Conservation (phyloP, 2,888 invertebrate species). For the Ctenicera cuprea region DNA sequence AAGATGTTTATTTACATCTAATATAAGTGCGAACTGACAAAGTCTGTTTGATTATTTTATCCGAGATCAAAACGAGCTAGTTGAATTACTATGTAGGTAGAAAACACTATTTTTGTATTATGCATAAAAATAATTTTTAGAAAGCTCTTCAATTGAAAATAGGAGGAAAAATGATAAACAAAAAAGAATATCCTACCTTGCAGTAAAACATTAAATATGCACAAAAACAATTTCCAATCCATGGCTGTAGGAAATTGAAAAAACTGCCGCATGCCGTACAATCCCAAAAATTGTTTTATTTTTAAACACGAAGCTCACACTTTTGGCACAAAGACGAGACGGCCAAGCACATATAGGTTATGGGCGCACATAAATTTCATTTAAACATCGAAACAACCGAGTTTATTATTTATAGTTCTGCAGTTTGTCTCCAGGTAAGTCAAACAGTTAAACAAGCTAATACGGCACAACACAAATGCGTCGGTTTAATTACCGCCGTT, state of each 20-base stretch:
- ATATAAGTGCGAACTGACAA: slow-evolving; percentile 14
- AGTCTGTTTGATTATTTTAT: slow-evolving; percentile 2
- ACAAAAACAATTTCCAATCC: slow-evolving; percentile 61
- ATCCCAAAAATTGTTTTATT: slow-evolving; percentile 48
- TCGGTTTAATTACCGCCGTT: slow-evolving; percentile 32
- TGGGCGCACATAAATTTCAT: slow-evolving; percentile 28
- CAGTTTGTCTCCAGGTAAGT: slow-evolving; percentile 8
- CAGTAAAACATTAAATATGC: slow-evolving; percentile 58
- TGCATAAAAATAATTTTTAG: not conserved
- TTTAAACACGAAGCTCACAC: slow-evolving; percentile 50
- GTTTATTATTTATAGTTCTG: not conserved
- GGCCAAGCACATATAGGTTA: slow-evolving; percentile 37
- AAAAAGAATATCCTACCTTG: slow-evolving; percentile 56
- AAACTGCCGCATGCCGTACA: slow-evolving; percentile 47
- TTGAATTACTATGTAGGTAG: no score
- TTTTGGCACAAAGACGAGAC: slow-evolving; percentile 61
- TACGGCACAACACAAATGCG: slow-evolving; percentile 9
- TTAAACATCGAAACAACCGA: slow-evolving; percentile 6
- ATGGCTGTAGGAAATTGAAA: slow-evolving; percentile 48
- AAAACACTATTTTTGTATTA: not conserved
- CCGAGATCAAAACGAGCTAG: not conserved
- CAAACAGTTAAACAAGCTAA: slow-evolving; percentile 17
- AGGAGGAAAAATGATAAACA: not conserved
- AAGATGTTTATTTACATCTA: slow-evolving; percentile 7
- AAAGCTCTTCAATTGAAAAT: not conserved